These are phyloP conservation scores for Netelia fuscicornis DNA, from an alignment of 2,888 invertebrate species.

Conservation along the genomic window DNA sequence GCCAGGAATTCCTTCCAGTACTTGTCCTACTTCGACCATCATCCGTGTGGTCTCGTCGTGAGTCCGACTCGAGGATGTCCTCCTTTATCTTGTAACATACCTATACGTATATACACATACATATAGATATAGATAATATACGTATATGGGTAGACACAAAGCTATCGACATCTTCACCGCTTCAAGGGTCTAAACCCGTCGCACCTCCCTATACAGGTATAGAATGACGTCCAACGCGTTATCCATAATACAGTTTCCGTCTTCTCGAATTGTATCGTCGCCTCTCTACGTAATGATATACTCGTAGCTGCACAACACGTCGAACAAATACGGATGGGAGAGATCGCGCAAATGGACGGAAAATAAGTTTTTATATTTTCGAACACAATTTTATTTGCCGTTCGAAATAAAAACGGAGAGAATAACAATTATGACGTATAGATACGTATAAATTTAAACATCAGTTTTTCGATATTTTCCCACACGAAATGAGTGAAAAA, in stretches of 20 bases:
- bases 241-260: not conserved
- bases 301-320: not conserved
- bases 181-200: constrained; percentile 21
- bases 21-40: constrained; percentile 38
- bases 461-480: too few species aligned
- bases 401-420: not conserved
- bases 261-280: not conserved
- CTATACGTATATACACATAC: not conserved
- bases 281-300: not conserved
- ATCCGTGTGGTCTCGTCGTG: constrained; percentile 41
- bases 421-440: too few species aligned
- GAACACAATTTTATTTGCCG: not conserved
- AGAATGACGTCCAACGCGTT: constrained; percentile 14
- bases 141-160: not conserved
- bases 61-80: constrained; percentile 32
- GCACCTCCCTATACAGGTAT: constrained; percentile 1
- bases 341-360: not conserved
- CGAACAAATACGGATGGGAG: not conserved
- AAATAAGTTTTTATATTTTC: not conserved
- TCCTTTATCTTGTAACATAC: not conserved
- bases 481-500: too few species aligned
- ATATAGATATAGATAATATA: not conserved
- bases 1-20: constrained; percentile 54
- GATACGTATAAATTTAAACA: too few species aligned
- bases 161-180: constrained; percentile 46